Evolutionary conservation across 2,797 vertebrate genomes (phyloP), one percentile per base, ranked within the genome.

Genomic region (Eleutherodactylus coqui): DNA sequence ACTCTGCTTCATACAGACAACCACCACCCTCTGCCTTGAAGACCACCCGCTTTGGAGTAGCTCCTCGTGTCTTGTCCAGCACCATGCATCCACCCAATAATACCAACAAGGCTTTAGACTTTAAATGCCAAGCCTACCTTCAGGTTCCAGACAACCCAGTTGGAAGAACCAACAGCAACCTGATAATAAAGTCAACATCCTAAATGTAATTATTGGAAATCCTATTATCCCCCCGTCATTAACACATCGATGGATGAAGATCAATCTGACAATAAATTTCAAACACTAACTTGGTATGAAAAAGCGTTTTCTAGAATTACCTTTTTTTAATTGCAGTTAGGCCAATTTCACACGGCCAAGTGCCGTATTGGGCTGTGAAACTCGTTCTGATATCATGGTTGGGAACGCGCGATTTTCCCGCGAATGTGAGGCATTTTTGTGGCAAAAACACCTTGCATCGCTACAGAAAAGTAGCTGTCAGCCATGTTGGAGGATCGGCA

Each of bases 1-100:
- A 96, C 86, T 89, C 88, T 45, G 86, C 91, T 0, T 92, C 93
- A 21, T 96, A 93, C 87, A 89, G 89, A 82, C 90, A 73, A 27
- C 94, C 91, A 9, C 92, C 90, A 0, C 47, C 64, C 47, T 87
- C 90, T 0, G 88, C 95, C 55, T 87, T 94, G 79, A 87, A 84
- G 80, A 0, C 89, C 73, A 29, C 53, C 81, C 90, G 24, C 75
- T 89, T 62, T 78, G 86, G 93, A 90, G 89, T 89, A 79, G 86
- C 91, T 51, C 89, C 90, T 36, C 86, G 53, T 0, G 1, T 21
- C 49, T 86, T 92, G 70, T 91, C 92, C 90, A 92, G 90, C 89
- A 89, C 75, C 76, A 83, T 92, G 38, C 88, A 92, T 5, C 58
- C 81, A 41, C 83, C 85, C 88, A 93, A 89, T 87, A 88, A 76